Evolutionary conservation across 2,888 invertebrate genomes (phyloP).

Genomic region (Tiliacea aurago): DNA sequence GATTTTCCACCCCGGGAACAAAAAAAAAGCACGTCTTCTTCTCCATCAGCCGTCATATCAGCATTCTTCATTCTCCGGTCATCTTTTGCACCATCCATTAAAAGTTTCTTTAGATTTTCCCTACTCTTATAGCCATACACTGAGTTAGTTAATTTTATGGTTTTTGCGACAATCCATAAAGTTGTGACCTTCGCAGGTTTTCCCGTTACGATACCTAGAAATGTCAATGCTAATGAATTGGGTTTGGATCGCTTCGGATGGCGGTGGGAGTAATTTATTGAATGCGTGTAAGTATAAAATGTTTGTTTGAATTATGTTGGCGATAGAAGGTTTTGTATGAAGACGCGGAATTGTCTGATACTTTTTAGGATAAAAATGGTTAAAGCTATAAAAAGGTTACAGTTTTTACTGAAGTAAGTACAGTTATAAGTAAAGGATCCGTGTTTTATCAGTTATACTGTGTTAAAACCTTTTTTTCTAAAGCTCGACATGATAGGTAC

Average conservation of each 20-base stretch:
- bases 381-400: not conserved
- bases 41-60: too few relatives aligned
- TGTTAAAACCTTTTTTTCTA: not conserved
- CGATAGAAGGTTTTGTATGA: not conserved
- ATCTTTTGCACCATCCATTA: not conserved
- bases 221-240: conserved; percentile 52
- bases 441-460: too few relatives aligned
- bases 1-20: too few relatives aligned
- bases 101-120: not conserved
- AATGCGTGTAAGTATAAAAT: not conserved
- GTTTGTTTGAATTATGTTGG: not conserved
- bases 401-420: not conserved
- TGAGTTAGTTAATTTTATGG: conserved; percentile 20
- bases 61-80: too few relatives aligned
- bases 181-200: conserved; percentile 29
- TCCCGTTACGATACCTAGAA: conserved; percentile 34
- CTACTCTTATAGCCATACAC: not conserved
- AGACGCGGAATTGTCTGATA: not conserved
- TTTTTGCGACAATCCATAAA: conserved; percentile 20
- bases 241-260: not conserved
- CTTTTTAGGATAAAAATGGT: not conserved
- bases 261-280: conserved; percentile 16
- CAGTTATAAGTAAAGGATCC: too few relatives aligned
- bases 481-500: not conserved
- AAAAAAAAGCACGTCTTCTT: too few relatives aligned